Base-by-base conservation (phyloP, 2,888 invertebrate species). In the Margaritifera margaritifera region DNA sequence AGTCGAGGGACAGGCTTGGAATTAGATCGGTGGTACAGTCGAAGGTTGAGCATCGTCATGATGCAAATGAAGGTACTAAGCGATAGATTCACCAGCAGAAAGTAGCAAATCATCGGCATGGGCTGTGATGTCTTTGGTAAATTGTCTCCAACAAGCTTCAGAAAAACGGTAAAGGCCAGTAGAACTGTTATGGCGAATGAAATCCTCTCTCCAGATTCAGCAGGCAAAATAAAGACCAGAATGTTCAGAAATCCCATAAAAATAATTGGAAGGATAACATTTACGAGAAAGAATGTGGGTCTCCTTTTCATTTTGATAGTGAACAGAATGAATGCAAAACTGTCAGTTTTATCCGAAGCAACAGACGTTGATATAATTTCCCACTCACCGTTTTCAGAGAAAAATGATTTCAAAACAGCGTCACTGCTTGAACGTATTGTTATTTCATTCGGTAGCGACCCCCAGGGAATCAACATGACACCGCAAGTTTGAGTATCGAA, bases 111-210 rank as follows among this genome's bases (percentile, higher is more conserved):
- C 0, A 69, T n/a, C 0, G 75, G 62, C 65, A 73, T 71, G 15
- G 72, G 75, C 42, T 73, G 59, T 4, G 75, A 76, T 15, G 73
- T 73, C 54, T 76, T 71, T 19, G 75, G 75, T 25, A 76, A 55
- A 54, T 73, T 76, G 51, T 76, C 75, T 6, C 69, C 72, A 24
- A 76, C 73, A 2, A 76, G 65, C 4, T 73, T 73, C 54, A 76
- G 55, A 62, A 76, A 76, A n/a, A 76, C 75, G 19, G 73, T 73
- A 3, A 76, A 60, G 1, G 75, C 72, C 18, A 76, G 69, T 24
- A 76, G 61, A n/a, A 76, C 71, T 1, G 75, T 76, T 19, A 73
- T 69, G 27, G 71, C 25, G 56, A 67, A 76, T 0, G 73, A 73
- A 6, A 73, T 63, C 24, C 75, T 55, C 52, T 76, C 75, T 11